These are phyloP conservation scores for Noturus placidus DNA, from an alignment of 2,113 vertebrate genomes.

Conservation along the genomic window DNA sequence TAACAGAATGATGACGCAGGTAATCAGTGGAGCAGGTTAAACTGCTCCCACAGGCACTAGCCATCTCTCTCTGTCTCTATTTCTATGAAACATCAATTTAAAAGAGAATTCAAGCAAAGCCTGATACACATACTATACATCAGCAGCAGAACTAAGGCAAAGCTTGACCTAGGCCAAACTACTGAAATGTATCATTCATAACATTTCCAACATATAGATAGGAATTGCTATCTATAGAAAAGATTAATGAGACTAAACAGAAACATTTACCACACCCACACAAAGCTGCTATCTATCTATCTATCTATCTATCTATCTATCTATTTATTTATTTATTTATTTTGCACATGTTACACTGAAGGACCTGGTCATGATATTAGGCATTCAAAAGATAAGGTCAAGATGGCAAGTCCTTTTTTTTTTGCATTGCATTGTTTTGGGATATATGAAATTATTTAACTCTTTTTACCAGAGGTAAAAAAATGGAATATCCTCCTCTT, in stretches of 20 bases:
- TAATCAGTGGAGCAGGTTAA: slow-evolving; percentile 45
- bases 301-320: background rate
- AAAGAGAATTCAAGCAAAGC: background rate
- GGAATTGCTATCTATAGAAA: background rate
- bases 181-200: background rate
- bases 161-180: background rate
- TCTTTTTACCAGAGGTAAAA: background rate
- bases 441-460: background rate
- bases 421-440: background rate
- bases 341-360: background rate
- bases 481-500: background rate
- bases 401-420: background rate
- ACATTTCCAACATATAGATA: background rate
- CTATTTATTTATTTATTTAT: background rate
- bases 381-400: background rate
- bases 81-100: background rate
- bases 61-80: background rate
- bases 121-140: background rate
- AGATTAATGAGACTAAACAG: background rate
- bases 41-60: slow-evolving; percentile 33
- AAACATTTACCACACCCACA: background rate
- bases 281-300: background rate
- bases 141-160: background rate
- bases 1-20: slow-evolving; percentile 13
- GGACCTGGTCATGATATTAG: background rate